phyloP scores from a whole-genome alignment of 2,797 vertebrate genomes.

The Crocodylus rhombifer region DNA sequence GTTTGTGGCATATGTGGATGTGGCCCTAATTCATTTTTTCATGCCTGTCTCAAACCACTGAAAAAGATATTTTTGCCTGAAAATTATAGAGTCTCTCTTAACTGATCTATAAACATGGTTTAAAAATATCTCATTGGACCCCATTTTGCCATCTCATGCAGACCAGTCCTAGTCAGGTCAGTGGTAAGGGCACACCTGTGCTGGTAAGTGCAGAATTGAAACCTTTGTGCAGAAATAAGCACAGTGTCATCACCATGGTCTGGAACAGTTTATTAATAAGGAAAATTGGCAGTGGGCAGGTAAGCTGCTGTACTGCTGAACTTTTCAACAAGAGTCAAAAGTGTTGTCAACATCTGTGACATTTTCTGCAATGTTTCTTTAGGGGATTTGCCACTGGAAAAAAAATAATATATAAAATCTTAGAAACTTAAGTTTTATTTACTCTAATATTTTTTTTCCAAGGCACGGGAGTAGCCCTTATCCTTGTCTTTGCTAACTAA shows the following conservation, averaged over 20 bases:
- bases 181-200: not conserved
- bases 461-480: not conserved
- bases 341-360: conserved; percentile 49
- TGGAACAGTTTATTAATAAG: not conserved
- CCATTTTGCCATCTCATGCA: not conserved
- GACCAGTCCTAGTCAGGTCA: accelerated
- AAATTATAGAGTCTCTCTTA: not conserved
- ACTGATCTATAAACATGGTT: conserved; percentile 31
- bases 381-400: conserved; percentile 54
- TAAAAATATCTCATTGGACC: not conserved
- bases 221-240: not conserved
- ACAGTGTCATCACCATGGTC: not conserved
- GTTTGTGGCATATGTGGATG: not conserved
- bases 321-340: conserved; percentile 38
- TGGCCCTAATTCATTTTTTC: conserved; percentile 19
- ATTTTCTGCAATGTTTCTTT: conserved; percentile 52
- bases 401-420: conserved; percentile 15
- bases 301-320: conserved; percentile 15
- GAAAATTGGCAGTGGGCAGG: conserved; percentile 14
- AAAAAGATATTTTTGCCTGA: conserved; percentile 37
- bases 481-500: conserved; percentile 58
- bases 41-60: not conserved
- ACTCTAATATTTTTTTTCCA: conserved; percentile 51
- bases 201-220: not conserved
- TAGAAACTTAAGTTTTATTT: conserved; percentile 3